These are phyloP conservation scores for Esox masquinongy DNA, from an alignment of 2,797 vertebrate genomes.

Conservation along the genomic window DNA sequence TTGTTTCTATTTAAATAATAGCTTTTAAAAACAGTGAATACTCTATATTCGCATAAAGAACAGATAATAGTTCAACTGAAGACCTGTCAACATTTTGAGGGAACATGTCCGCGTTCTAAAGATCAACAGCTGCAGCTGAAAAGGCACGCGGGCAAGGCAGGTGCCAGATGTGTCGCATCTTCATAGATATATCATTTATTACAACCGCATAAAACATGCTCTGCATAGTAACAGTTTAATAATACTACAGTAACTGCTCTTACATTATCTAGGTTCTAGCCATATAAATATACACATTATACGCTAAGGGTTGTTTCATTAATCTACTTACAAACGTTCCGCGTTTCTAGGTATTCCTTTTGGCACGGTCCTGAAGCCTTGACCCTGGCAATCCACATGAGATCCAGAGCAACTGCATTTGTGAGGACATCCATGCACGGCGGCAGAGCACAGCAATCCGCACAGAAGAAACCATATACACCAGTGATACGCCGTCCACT, in stretches of 20 bases:
- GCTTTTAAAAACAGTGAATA: neutral
- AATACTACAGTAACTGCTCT: neutral
- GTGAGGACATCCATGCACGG: conserved; percentile 86
- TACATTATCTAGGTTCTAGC: neutral
- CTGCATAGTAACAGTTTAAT: neutral
- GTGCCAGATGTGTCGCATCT: conserved; percentile 6
- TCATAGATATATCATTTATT: neutral
- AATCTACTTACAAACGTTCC: conserved; percentile 92
- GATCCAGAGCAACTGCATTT: conserved; percentile 96
- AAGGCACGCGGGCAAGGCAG: conserved; percentile 4
- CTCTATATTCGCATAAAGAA: neutral
- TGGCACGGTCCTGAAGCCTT: conserved; percentile 87
- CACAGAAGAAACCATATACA: conserved; percentile 58
- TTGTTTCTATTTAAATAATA: neutral
- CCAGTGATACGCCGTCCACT: conserved; percentile 53
- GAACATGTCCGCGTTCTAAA: neutral
- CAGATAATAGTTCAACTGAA: too few species aligned
- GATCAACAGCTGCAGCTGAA: neutral
- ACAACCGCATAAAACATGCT: neutral
- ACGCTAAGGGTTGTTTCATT: neutral
- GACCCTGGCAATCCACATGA: conserved; percentile 96
- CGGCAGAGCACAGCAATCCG: conserved; percentile 59
- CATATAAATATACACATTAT: neutral
- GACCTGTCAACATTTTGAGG: neutral
- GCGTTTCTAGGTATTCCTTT: conserved; percentile 92